Base-by-base conservation (phyloP, 1,140 invertebrate species). In the Schmidtea mediterranea region DNA sequence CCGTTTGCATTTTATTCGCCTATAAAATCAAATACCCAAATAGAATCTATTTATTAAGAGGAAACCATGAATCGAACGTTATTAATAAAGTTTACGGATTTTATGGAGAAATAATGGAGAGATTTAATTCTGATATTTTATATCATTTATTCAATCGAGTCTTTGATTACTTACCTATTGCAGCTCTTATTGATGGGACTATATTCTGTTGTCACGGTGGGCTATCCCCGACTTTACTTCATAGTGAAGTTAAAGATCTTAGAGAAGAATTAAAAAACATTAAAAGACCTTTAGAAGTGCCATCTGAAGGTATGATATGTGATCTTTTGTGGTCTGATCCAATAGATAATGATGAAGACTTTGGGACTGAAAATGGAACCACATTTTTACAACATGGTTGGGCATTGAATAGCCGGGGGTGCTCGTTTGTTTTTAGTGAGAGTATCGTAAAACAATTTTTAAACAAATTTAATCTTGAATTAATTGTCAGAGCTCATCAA, bases 181-280 rank as follows among this genome's bases (percentile, higher is more conserved):
- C 92, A 48, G 92, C 90, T 50, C 70, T 98, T 52, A 89, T 97
- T 8, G 18, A 47, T 26, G 13, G n/a, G 38, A 80, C 97, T 75
- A 97, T 98, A 65, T 98, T 98, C 71, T 98, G 92, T 74, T 76
- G 97, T 56, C 92, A 97, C 68, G 92, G 90, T 57, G 90, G 92
- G 49, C 73, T 98, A 46, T 94, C 86, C 59, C 55, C 55, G n/a
- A 48, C 36, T 76, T n/a, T 57, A 9, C 21, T 39, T n/a, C 26
- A 51, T 3, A n/a, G 54, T 10, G 52, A 56, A 37, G 16, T 65
- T 65, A 50, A 2, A 21, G 55, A 61, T 39, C 63, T 65, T 52
- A 49, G 46, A 62, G 62, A 50, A 49, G 55, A 36, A 43, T 50
- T 19, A 63, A 65, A 52, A 62, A 62, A 47, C 55, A 57, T 5